Evolutionary conservation across 2,113 vertebrate genomes (phyloP).

Genomic region (Cisticola juncidis): DNA sequence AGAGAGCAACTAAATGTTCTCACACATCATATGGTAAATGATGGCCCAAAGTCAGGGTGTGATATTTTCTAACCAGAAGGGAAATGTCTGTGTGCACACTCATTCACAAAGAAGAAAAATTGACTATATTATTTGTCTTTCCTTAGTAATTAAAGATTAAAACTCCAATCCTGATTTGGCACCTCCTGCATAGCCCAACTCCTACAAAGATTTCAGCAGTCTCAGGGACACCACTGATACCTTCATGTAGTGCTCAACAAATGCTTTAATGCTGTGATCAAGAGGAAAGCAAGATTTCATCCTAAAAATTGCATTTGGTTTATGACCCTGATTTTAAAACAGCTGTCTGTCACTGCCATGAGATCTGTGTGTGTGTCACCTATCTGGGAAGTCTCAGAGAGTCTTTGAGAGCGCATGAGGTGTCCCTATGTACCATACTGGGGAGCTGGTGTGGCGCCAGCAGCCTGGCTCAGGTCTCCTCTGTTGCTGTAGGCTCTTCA

Average conservation of each 20-base stretch:
- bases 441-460: not conserved
- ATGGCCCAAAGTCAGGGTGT: constrained; percentile 8
- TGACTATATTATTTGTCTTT: not conserved
- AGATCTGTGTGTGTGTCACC: not conserved
- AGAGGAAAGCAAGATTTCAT: not conserved
- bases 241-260: fast-evolving
- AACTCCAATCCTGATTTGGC: not conserved
- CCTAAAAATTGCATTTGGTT: not conserved
- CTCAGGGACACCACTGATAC: not conserved
- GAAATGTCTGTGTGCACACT: not conserved
- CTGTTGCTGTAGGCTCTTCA: not conserved
- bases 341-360: not conserved
- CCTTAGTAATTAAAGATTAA: not conserved
- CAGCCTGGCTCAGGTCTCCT: not conserved
- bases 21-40: constrained; percentile 46
- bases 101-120: not conserved
- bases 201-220: not conserved
- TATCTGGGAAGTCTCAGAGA: not conserved
- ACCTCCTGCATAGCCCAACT: not conserved
- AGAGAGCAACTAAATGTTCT: constrained; percentile 55
- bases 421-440: fast-evolving
- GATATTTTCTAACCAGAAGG: constrained; percentile 11
- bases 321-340: not conserved
- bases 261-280: not conserved
- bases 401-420: not conserved